Evolutionary conservation across 2,113 vertebrate species (phyloP), one percentile per base, ranked within the genome.

Genomic region (Tapirus terrestris): DNA sequence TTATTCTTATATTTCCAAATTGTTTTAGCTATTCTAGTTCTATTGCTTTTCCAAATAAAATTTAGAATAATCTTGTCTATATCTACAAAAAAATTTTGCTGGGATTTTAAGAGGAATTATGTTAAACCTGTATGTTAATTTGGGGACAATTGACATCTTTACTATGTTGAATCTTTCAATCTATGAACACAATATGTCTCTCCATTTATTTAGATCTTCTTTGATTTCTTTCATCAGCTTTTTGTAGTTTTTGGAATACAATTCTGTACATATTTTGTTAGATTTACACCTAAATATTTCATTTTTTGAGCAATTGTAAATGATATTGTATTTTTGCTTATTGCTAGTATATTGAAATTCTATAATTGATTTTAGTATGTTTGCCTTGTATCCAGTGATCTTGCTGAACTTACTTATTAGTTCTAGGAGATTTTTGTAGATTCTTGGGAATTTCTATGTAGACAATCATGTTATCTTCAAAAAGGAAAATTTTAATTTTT

Each of bases 371-470:
- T 94, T 89, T 80, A 85, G 21, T 39, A 39, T 48, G 27, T 89
- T 83, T 91, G 56, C 39, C 27, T 81, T 85, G 39, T 56, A 94
- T 83, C 23, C 31, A 23, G 67, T 91, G 17, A 53, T 70, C 36
- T 85, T 89, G 39, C 17, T 92, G 39, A 92, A 86, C 70, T 94
- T 61, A 79, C 8, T 77, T 89, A 73, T 76, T 68, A 56, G 27
- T 85, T 95, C 67, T 60, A 58, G 27, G 23, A 82, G 43, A 21
- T n/a, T 36, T 65, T 91, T 72, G 14, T 76, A 88, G 70, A 25
- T 76, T 89, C 36, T 65, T 84, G 45, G 16, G 60, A 89, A 94
- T 81, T 96, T 89, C 51, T 85, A 67, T 61, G 33, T 48, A 89
- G 63, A 84, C 18, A 89, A 75, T 67, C 31, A 94, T 94, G 53